Percentiles rank a stretch among this genome's conserved stretches.
phyloP scores from a whole-genome alignment of 1,140 invertebrate genomes.

The Pseudomyrmex dendroicus region DNA sequence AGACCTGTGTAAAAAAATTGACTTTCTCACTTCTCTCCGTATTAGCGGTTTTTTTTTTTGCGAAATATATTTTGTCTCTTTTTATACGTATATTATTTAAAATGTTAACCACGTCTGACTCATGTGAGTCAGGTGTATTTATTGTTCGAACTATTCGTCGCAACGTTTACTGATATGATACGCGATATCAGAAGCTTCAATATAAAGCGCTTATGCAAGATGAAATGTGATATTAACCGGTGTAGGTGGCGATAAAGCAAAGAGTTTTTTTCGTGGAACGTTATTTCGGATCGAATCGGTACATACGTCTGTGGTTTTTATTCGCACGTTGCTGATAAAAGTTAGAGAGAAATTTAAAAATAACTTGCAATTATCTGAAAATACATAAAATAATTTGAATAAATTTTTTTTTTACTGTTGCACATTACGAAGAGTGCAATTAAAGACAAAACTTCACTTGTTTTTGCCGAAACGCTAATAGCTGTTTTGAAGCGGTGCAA shows the following conservation, averaged over 20 bases:
- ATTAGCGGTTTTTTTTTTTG: background rate
- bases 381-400: too few species aligned
- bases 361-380: too few species aligned
- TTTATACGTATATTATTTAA: too few species aligned
- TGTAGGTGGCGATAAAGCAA: slow-evolving; percentile 10
- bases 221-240: slow-evolving; percentile 13
- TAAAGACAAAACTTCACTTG: too few species aligned
- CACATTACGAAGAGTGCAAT: too few species aligned
- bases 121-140: background rate
- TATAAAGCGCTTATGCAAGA: slow-evolving; percentile 33
- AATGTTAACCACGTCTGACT: slow-evolving; percentile 20
- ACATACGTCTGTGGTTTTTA: background rate
- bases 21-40: background rate
- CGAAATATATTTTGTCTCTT: too few species aligned
- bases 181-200: slow-evolving; percentile 25
- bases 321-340: background rate
- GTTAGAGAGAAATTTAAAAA: too few species aligned
- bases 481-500: background rate
- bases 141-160: slow-evolving; percentile 24
- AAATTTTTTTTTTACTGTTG: too few species aligned
- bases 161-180: slow-evolving; percentile 5
- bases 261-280: background rate
- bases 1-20: background rate
- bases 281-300: background rate
- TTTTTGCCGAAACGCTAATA: background rate